phyloP scores from a whole-genome alignment of 2,797 vertebrate species.

The Catamblyrhynchus diadema region DNA sequence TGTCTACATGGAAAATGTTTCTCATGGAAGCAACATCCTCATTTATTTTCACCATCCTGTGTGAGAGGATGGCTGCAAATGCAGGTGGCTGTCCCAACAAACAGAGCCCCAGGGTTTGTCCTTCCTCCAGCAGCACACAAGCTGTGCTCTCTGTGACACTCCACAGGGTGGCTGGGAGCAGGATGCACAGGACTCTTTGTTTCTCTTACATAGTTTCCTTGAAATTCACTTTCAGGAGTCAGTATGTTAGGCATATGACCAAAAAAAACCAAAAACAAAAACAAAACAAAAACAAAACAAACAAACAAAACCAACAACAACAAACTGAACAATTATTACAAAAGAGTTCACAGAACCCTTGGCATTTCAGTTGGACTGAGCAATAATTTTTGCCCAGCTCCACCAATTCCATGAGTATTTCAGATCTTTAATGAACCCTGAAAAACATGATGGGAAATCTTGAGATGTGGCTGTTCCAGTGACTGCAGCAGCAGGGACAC shows the following conservation, averaged over 20 bases:
- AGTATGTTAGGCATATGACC: background rate
- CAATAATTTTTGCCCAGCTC: background rate
- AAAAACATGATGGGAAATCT: background rate
- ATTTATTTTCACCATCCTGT: fast-evolving
- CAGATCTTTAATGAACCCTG: background rate
- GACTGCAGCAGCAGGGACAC: background rate
- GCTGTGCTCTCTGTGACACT: background rate
- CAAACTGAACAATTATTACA: background rate
- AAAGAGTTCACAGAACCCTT: background rate
- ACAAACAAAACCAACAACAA: too few species aligned
- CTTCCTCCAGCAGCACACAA: background rate
- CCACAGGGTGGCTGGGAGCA: background rate
- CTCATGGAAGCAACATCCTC: background rate
- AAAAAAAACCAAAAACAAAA: too few species aligned
- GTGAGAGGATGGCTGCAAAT: fast-evolving
- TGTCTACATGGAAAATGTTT: fast-evolving
- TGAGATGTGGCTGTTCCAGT: background rate
- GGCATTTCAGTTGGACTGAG: background rate
- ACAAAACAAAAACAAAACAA: too few species aligned
- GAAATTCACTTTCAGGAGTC: background rate
- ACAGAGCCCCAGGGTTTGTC: background rate
- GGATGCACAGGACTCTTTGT: fast-evolving
- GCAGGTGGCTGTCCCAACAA: fast-evolving
- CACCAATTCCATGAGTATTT: background rate
- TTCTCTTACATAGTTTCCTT: background rate